A percentile compares a stretch with the other conserved stretches of the same genome.
Conservation (phyloP, 2,797 vertebrate species). For the Peromyscus nudipes region DNA sequence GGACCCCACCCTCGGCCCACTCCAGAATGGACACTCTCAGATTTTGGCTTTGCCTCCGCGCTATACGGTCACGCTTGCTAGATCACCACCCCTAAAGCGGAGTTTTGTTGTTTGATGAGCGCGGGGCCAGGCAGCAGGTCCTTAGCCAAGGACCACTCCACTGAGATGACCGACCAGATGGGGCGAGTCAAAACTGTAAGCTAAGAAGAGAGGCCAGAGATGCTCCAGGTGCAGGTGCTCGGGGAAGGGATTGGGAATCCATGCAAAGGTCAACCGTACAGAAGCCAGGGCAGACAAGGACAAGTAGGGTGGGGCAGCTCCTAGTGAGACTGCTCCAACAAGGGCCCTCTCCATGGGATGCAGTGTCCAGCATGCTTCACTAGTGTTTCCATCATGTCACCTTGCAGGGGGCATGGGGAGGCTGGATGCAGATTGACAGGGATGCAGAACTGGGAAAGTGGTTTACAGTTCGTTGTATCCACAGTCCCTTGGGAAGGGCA, state of each 20-base stretch:
- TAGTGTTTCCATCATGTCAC: background rate
- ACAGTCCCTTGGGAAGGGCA: background rate
- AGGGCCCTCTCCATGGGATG: background rate
- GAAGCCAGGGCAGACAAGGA: background rate
- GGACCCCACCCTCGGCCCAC: background rate
- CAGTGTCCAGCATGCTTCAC: background rate
- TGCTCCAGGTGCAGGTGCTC: background rate
- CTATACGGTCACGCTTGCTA: background rate
- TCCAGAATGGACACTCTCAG: background rate
- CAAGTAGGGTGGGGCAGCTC: background rate
- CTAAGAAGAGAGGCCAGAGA: background rate
- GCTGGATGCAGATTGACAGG: background rate
- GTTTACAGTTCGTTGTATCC: background rate
- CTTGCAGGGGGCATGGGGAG: background rate
- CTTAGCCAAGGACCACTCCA: background rate
- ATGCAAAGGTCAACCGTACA: background rate
- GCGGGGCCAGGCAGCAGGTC: background rate
- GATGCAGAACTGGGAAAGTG: background rate
- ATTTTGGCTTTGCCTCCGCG: background rate
- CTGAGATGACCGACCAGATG: background rate
- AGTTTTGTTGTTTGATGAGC: background rate
- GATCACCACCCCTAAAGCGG: background rate
- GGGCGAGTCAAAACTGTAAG: background rate
- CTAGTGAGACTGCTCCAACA: background rate
- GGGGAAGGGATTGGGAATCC: background rate